Base-by-base conservation (phyloP, 92 coral and sea anemone genomes). In the Epizoanthus rinbou region DNA sequence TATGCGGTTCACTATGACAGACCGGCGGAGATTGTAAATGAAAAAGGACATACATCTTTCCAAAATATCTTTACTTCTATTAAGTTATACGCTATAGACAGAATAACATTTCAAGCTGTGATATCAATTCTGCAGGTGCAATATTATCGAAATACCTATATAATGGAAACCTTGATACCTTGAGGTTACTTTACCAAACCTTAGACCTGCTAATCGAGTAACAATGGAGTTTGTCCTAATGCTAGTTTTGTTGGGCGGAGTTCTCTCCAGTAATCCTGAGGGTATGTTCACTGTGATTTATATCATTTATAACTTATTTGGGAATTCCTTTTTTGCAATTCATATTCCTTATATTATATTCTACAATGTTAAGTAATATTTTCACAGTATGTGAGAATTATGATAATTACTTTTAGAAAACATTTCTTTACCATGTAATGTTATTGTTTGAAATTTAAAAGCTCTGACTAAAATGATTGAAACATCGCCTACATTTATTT, bases 251-350 rank as follows among this genome's bases (percentile, higher is more conserved):
- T 52, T 74, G 47, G 64, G 79, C 13, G 79, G 45, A 74, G 64
- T 23, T 18, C 39, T 74, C 25, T 24, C 79, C 64, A 28, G 64
- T 15, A 74, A 74, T 21, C 79, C 79, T 24, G 79, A 74, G 31
- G 79, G 79, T 74, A 11, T 11, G 73, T 67, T 33, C 4, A 33
- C 1, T n/a, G 17, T 64, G 23, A 7, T 67, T 31, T 28, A 15
- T 67, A 41, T 3, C 3, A 16, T 11, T 2, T 17, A 33, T 15
- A 13, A 0, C 1, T 47, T 47, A 47, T 47, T 1, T 47, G 53
- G 1, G 53, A 7, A 47, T 47, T 50, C 54, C 16, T 50, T 6
- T 50, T 33, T 65, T 33, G 13, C 19, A 67, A n/a, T 18, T 65
- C 5, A 4, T 24, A 10, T 14, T 64, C 18, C 69, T 25, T 64